These are phyloP conservation scores for Mus minutoides DNA, from an alignment of 2,797 vertebrate species.

Conservation along the genomic window DNA sequence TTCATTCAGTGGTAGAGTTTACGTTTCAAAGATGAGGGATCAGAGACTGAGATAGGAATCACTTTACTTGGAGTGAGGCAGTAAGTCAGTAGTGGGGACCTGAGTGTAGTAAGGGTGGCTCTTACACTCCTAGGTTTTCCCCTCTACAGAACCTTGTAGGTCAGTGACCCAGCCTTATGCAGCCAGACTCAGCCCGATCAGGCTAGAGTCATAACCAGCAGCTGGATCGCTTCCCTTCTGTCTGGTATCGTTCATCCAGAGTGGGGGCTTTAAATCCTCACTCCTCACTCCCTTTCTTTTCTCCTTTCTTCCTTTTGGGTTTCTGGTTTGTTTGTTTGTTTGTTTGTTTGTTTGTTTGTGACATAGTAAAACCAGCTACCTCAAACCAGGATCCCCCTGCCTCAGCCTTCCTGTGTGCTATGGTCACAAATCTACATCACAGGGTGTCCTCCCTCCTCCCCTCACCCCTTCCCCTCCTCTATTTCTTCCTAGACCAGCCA, in stretches of 20 bases:
- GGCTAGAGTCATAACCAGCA: neutral
- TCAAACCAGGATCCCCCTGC: neutral
- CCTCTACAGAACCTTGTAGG: neutral
- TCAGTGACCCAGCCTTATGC: neutral
- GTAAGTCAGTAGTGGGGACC: neutral
- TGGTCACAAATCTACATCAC: neutral
- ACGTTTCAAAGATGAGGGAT: neutral
- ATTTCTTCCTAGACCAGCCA: neutral
- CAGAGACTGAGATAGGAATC: neutral
- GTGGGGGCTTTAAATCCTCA: constrained; percentile 1
- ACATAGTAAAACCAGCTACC: neutral
- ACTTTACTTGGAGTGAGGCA: neutral
- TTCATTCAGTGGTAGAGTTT: neutral
- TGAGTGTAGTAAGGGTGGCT: accelerated
- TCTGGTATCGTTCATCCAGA: neutral
- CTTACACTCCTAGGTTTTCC: neutral
- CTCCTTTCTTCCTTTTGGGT: neutral
- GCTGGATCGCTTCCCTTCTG: neutral
- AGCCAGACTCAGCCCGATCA: neutral
- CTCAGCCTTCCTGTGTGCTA: neutral
- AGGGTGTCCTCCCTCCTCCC: neutral
- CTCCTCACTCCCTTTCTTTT: neutral
- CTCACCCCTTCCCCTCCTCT: neutral
- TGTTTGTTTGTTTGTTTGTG: neutral
- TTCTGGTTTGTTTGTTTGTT: neutral